Conservation (phyloP, 2,888 invertebrate species). For the Phengaris arion region DNA sequence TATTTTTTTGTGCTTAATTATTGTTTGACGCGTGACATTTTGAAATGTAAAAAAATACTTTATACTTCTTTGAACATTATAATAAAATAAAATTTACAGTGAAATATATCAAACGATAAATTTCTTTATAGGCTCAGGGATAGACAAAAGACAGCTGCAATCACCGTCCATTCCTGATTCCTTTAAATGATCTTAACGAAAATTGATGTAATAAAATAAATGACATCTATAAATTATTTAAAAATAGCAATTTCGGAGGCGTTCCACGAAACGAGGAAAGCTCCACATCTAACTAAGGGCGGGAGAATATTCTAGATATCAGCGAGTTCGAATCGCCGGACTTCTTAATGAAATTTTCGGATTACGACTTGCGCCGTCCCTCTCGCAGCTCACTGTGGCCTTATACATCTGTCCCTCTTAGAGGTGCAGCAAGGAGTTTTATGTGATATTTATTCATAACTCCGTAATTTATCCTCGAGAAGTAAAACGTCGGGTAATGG, state of each 20-base stretch:
- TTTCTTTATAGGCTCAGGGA: not conserved
- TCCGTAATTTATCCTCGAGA: slow-evolving; percentile 76
- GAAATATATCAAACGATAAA: not conserved
- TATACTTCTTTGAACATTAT: not conserved
- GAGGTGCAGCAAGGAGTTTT: slow-evolving; percentile 78
- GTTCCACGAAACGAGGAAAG: slow-evolving; percentile 61
- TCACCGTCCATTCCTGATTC: not conserved
- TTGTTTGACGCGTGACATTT: not conserved
- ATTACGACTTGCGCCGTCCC: slow-evolving; percentile 66
- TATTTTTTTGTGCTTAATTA: not conserved
- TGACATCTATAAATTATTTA: slow-evolving; percentile 57
- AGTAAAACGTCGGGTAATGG: slow-evolving; percentile 74
- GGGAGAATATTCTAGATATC: slow-evolving; percentile 73
- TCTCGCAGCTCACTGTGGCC: slow-evolving; percentile 42
- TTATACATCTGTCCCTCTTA: slow-evolving; percentile 57
- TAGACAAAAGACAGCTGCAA: not conserved
- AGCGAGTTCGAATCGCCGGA: slow-evolving; percentile 70
- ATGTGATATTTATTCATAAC: slow-evolving; percentile 81
- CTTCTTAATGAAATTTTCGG: slow-evolving; percentile 79
- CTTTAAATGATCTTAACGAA: not conserved
- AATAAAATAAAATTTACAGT: not conserved
- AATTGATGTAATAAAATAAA: not conserved
- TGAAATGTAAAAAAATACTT: not conserved
- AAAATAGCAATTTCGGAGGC: slow-evolving; percentile 63
- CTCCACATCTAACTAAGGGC: slow-evolving; percentile 63